Evolutionary conservation across 2,113 vertebrate genomes (phyloP).

Genomic region (Phrynosoma blainvillii): DNA sequence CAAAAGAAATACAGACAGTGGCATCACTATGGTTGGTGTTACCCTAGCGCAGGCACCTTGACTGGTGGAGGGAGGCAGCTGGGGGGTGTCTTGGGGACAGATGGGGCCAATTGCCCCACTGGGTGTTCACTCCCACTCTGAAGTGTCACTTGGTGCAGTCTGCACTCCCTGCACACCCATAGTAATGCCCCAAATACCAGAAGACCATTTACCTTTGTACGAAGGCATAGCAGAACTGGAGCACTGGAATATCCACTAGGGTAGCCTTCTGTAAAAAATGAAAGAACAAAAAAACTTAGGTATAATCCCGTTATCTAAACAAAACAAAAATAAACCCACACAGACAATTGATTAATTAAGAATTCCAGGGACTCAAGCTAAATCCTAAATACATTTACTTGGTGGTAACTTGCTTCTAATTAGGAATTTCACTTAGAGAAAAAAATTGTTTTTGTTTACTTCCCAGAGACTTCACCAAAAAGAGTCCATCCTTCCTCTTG

Average conservation of each 20-base stretch:
- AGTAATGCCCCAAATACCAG: not conserved
- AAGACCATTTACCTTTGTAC: constrained; percentile 83
- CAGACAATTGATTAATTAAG: not conserved
- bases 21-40: too few species aligned
- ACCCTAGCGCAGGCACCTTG: too few species aligned
- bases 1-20: too few species aligned
- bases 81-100: too few species aligned
- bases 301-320: not conserved
- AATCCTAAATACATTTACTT: not conserved
- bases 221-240: constrained; percentile 91
- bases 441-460: not conserved
- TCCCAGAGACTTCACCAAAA: not conserved
- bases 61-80: too few species aligned
- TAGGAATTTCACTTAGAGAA: not conserved
- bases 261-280: constrained; percentile 81
- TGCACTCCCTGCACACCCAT: too few species aligned
- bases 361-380: not conserved
- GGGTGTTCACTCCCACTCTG: not conserved
- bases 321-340: not conserved
- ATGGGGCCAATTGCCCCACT: not conserved
- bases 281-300: constrained; percentile 17
- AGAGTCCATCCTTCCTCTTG: not conserved
- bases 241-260: constrained; percentile 89
- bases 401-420: not conserved
- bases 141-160: too few species aligned